Base-by-base conservation (phyloP, 2,888 invertebrate species). In the Synanthedon tipuliformis region DNA sequence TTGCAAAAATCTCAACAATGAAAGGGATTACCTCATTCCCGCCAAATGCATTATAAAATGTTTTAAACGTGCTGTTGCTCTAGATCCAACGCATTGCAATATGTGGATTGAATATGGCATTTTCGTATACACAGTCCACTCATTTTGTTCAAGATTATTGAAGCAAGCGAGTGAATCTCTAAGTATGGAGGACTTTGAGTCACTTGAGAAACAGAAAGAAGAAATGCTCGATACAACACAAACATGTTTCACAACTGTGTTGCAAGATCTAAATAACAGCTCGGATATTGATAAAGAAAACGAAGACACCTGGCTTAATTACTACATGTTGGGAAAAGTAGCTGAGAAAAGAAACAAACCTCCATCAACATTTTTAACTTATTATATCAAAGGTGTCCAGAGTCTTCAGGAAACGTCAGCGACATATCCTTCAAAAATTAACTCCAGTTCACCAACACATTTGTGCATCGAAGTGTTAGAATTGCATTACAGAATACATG, bases 271-370 rank as follows among this genome's bases (percentile, higher is more conserved):
- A 53, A 89, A 90, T 55, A 82, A 77, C 50, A 82, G 75, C 55
- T 75, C 71, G 52, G 89, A 89, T 59, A 76, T 86, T 1, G 90
- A 90, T 53, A 89, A 89, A 57, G 78, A 88, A 0, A 91, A 91
- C 58, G 96, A 97, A 70, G 97, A 98, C 69, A 90, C 93, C 54
- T 98, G 98, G 98, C 85, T 97, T 41, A 93, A 95, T 68, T 95
- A 95, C 75, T 98, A 97, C 71, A 96, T 98, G 94, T 85, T 98
- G n/a, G 98, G 96, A 0, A 98, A 98, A 89, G 93, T 97, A 52
- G 91, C 94, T 0, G 97, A 98, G 75, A 98, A 98, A 71, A 90
- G 91, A 55, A 92, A 92, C 60, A 91, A 92, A 59, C 90, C 92
- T 54, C 93, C 95, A 0, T 88, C 90, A 12, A 86, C 91, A 23